Conservation (phyloP, 2,888 invertebrate species). For the Xestia ashworthii region DNA sequence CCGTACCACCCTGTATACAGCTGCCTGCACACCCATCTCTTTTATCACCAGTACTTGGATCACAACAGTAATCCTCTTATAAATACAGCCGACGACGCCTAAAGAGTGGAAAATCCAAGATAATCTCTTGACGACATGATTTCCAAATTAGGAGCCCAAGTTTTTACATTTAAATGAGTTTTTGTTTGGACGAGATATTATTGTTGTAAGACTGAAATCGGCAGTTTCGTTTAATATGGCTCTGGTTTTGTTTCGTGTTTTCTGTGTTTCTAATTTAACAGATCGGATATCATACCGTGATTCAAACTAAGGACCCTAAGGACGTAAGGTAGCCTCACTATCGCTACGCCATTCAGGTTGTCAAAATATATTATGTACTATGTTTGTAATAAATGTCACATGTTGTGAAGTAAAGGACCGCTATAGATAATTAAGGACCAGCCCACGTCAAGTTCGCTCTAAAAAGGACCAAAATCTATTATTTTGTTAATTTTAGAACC, state of each 20-base stretch:
- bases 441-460: background rate
- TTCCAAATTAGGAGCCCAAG: slow-evolving; percentile 81
- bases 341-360: no score
- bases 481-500: slow-evolving; percentile 25
- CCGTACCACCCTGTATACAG: background rate
- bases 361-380: no score
- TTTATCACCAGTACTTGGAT: slow-evolving; percentile 59
- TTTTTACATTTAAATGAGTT: slow-evolving; percentile 82
- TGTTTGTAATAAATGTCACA: slow-evolving; percentile 37
- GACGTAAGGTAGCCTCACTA: no score
- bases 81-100: slow-evolving; percentile 73
- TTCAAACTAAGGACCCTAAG: no score
- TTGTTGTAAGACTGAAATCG: slow-evolving; percentile 28
- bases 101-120: slow-evolving; percentile 84
- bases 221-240: background rate
- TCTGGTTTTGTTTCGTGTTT: slow-evolving; percentile 1
- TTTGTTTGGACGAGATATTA: slow-evolving; percentile 53
- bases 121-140: slow-evolving; percentile 85
- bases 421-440: slow-evolving; percentile 27
- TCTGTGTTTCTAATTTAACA: background rate
- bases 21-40: slow-evolving; percentile 11
- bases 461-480: slow-evolving; percentile 22
- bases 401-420: slow-evolving; percentile 2
- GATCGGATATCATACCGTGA: no score
- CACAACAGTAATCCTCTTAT: slow-evolving; percentile 80